phyloP scores from a whole-genome alignment of 2,888 invertebrate genomes.

The Ectropis crepuscularia region DNA sequence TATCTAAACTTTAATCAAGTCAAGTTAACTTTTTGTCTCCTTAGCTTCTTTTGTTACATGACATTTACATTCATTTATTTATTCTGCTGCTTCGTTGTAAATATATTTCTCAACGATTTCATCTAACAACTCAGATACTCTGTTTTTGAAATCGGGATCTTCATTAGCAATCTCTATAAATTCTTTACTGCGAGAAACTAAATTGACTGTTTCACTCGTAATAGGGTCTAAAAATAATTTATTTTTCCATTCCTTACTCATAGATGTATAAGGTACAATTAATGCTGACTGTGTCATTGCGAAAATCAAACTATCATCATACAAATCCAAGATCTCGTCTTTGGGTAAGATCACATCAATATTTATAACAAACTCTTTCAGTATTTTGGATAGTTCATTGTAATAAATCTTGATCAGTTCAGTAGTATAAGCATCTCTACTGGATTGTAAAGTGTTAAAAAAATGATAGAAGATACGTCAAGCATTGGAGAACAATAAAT shows the following conservation, averaged over 20 bases:
- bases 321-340: constrained; percentile 51
- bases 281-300: constrained; percentile 70
- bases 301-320: constrained; percentile 65
- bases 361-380: constrained; percentile 61
- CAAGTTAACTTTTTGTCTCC: too few relatives aligned
- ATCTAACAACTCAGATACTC: constrained; percentile 81
- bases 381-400: constrained; percentile 66
- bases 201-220: constrained; percentile 50
- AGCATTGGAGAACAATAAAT: constrained; percentile 87
- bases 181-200: constrained; percentile 63
- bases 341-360: constrained; percentile 53
- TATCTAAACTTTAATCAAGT: too few relatives aligned
- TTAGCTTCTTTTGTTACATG: too few relatives aligned
- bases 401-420: constrained; percentile 84
- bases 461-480: constrained; percentile 84
- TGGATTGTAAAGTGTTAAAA: constrained; percentile 77
- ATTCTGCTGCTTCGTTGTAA: too few relatives aligned
- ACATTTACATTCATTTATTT: too few relatives aligned
- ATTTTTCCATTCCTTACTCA: constrained; percentile 56
- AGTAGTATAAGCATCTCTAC: constrained; percentile 70
- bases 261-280: constrained; percentile 64
- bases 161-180: constrained; percentile 61
- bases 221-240: constrained; percentile 61
- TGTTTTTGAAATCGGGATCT: constrained; percentile 61
- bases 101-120: constrained; percentile 81